Percentiles rank a stretch among this genome's conserved stretches.
Evolutionary conservation across 1,140 invertebrate species (phyloP).

Genomic region (Bombus balteatus): DNA sequence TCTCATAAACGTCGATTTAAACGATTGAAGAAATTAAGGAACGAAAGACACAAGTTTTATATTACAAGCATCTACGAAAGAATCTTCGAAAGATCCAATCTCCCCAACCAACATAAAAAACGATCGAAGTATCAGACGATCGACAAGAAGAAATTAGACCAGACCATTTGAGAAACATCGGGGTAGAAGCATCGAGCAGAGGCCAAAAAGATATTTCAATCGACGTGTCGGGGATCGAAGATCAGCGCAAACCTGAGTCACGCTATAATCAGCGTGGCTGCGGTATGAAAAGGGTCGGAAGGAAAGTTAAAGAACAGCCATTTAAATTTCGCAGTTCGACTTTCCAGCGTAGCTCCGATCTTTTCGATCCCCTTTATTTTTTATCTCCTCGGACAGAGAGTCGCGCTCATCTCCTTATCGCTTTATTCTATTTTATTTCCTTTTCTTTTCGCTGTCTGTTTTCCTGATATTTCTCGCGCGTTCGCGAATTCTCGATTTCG

Average conservation of each 20-base stretch:
- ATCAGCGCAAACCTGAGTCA: conserved; percentile 11
- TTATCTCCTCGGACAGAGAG: no score
- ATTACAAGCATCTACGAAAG: no score
- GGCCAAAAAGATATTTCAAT: conserved; percentile 12
- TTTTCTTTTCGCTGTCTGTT: background rate
- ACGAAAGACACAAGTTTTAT: no score
- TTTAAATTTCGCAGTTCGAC: conserved; percentile 25
- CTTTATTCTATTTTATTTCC: background rate
- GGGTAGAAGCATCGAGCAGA: no score
- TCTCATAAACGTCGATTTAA: no score
- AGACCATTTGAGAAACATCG: background rate
- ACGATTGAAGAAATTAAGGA: no score
- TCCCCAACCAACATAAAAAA: no score
- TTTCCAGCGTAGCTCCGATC: background rate
- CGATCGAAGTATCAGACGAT: background rate
- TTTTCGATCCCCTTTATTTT: conserved; percentile 4
- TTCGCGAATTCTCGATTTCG: background rate
- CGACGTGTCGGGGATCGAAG: background rate
- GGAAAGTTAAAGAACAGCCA: conserved; percentile 20
- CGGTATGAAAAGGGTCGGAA: background rate
- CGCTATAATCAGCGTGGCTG: conserved; percentile 4
- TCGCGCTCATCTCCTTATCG: background rate
- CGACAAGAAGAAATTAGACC: background rate
- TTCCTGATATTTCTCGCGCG: background rate
- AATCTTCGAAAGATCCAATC: no score